Base-by-base conservation (phyloP, 2,888 invertebrate genomes). In the Leptinotarsa haldemani region DNA sequence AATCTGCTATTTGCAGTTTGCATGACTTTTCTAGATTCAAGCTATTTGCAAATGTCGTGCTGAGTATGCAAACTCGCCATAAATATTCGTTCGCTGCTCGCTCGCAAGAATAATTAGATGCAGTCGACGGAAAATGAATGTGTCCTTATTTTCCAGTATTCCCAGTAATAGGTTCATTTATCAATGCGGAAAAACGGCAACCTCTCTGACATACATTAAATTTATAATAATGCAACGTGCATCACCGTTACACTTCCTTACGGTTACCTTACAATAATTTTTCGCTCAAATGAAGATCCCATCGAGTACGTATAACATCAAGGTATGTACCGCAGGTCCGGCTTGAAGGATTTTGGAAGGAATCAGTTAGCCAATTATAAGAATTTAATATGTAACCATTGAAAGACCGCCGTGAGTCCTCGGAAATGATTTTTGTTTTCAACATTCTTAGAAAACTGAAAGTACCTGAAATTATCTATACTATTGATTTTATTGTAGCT, bases 201-300 rank as follows among this genome's bases (percentile, higher is more conserved):
- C 67, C 15, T 40, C 40, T 56, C 53, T 56, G 56, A 56, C 53
- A 56, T 20, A 53, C 58, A 56, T 68, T 68, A 58, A 68, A 68
- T 68, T 68, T 56, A 46, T n/a, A 56, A 68, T 68, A 68, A 68
- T 68, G 68, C 46, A 71, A 66, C 58, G 48, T 48, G 66, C 56
- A 65, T 56, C 58, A 70, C 71, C 71, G 66, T 58, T 71, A 65
- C 71, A 67, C 52, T 71, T 71, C 67, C 71, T 71, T 73, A 69
- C 73, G 61, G 73, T 73, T 73, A 69, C 50, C 72, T 20, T 25
- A 70, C 73, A 25, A 73, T 75, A 70, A 77, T 77, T 77, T 75
- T 65, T 77, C 74, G 77, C 77, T 77, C 74, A 75, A 70, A 69
- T 74, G 73, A 74, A 74, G 73, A 74, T 61, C 56, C 69, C 71